Evolutionary conservation across 2,797 vertebrate genomes (phyloP).

Genomic region (Syncerus caffer): DNA sequence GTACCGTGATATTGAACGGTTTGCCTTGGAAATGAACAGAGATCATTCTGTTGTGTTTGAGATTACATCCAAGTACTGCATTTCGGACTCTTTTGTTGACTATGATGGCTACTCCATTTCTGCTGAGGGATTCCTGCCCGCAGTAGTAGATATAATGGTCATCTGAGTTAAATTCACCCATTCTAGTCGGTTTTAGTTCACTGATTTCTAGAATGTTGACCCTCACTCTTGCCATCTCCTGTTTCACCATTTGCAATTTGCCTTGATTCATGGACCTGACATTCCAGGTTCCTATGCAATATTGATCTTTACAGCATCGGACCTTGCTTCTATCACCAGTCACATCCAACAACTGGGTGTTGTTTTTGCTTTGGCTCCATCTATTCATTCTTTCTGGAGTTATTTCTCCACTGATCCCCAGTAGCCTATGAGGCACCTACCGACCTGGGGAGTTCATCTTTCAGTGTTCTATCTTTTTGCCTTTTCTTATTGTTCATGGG

Average conservation of each 20-base stretch:
- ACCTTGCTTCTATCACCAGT: not conserved
- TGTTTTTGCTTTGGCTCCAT: not conserved
- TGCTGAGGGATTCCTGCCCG: not conserved
- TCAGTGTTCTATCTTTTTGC: not conserved
- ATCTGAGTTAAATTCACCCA: not conserved
- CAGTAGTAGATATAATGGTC: not conserved
- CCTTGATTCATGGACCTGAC: not conserved
- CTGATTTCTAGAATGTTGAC: not conserved
- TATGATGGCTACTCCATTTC: not conserved
- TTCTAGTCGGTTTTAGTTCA: accelerated
- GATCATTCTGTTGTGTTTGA: not conserved
- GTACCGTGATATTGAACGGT: not conserved
- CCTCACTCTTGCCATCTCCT: not conserved
- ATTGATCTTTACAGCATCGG: not conserved
- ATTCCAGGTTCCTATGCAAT: not conserved
- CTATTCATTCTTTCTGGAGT: not conserved
- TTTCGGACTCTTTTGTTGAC: not conserved
- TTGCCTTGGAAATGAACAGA: not conserved
- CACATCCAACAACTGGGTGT: not conserved
- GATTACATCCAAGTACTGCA: not conserved
- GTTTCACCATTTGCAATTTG: not conserved
- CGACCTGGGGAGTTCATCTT: not conserved
- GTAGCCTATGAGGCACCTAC: not conserved
- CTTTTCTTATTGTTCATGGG: not conserved
- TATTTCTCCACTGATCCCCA: not conserved